Base-by-base conservation (phyloP, 1,140 invertebrate genomes). In the Drosophila repleta region DNA sequence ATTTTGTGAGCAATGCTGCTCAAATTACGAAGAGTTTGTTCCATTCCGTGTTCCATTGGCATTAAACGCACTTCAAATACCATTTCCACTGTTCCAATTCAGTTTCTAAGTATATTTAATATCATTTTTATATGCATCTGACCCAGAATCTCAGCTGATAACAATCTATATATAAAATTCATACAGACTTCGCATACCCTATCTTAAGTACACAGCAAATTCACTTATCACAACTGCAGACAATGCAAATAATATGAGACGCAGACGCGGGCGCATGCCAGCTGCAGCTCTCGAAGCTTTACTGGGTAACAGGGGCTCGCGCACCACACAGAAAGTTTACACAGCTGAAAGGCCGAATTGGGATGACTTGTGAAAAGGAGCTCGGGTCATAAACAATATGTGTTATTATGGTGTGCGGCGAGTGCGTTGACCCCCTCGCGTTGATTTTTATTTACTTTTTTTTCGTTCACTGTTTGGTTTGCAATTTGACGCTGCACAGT, bases 301-400 rank as follows among this genome's bases (percentile, higher is more conserved):
- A 72, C 61, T 72, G 69, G 63, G n/a, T 37, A 61, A 55, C 53
- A 20, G 41, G 24, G 46, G 48, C 11, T 35, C 5, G 13, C 41
- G 29, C 57, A 11, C n/a, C n/a, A n/a, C n/a, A 35, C 4, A 17
- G 6, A 53, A 63, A 63, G 66, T 58, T 69, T 74, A 63, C 52
- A 69, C 71, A 69, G 71, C 64, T 74, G 71, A 74, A 58, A 69
- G 65, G 41, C 51, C 43, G 65, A 29, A 7, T 62, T 35, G 49
- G 51, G 83, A 87, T 87, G 82, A 87, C 82, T 87, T 75, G 83
- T 87, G 49, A 82, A 87, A 84, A 87, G 75, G 78, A 80, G 82
- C 75, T 87, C 74, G 68, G 82, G 70, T 79, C 82, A 82, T 87
- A 87, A 85, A 87, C 70, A 80, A 84, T 87, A 74, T 60, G 43